Evolutionary conservation across 2,797 vertebrate species (phyloP), one percentile per base, ranked within the genome.

Genomic region (Sarcoramphus papa): DNA sequence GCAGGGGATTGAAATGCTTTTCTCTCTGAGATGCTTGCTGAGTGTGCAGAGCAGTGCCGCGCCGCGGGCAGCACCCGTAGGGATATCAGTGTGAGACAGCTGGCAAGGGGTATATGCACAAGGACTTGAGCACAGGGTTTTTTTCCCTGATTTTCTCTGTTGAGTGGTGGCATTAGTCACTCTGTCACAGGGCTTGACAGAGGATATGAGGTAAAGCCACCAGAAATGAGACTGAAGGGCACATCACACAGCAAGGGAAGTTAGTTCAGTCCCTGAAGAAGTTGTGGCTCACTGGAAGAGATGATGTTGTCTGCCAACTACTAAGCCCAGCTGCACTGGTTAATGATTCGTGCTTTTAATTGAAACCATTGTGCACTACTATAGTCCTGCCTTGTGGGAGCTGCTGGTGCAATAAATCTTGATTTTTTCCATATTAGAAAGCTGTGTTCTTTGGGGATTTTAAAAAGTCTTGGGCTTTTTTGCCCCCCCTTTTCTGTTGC

Each of bases 281-380:
- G 59, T 70, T 0, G 1, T 73, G 59, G 72, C 85, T 90, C 54
- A 7, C 63, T 94, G 79, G 85, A 93, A 86, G 87, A 84, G 65
- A 53, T 75, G 73, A 25, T 75, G 41, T 18, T 91, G 75, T 75
- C 78, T 94, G 95, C 91, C 88, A 91, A 4, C 63, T 87, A 63
- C 80, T 68, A 64, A 90, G 65, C 59, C 72, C 78, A 89, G 90
- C 79, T 97, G 63, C 43, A 50, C 35, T 85, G 70, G 74, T 90
- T 95, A 92, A 92, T 89, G 85, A 89, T 96, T 87, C 2, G 15
- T 95, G 91, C 37, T 85, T 91, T 90, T 96, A 94, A 96, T 63
- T 95, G 88, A 91, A 97, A 94, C 60, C 67, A 83, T 62, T 89
- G 85, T 95, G 83, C 43, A 65, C 41, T 67, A n/a, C 81, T 95